Evolutionary conservation across 2,888 invertebrate species (phyloP), one percentile per base, ranked within the genome.

Genomic region (Acrocyrtus sp.): DNA sequence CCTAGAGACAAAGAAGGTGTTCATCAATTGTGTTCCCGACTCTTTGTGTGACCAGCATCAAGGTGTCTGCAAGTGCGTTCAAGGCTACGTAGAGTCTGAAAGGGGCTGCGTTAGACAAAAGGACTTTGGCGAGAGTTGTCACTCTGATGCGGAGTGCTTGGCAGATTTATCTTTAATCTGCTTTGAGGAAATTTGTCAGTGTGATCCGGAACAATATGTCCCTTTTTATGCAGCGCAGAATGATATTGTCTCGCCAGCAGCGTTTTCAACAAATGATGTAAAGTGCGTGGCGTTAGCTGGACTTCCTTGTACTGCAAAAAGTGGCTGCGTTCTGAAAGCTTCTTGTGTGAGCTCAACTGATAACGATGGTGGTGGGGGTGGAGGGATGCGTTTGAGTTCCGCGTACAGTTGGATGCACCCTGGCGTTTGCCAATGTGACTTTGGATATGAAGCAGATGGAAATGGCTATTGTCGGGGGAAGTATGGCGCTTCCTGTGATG

Each of bases 121-220:
- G 26, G 26, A 47, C 8, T 68, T 34, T 27, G 68, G 68, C 3
- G 60, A 68, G 24, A 3, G 53, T 6, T 68, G 68, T 45, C 68
- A 68, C 45, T 68, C 68, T 3, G 58, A 68, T 26, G 24, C 60
- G 6, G 68, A 68, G 17, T 68, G 68, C n/a, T 26, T 58, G 19
- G 29, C 53, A 4, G 68, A 68, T n/a, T 45, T 60, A 24, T 58
- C 67, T 1, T 22, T 68, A 21, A 53, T 45, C 8, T 68, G 68
- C 34, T 68, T 68, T 34, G 60, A 68, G 22, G 68, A 68, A 45
- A 43, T 51, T 29, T 68, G 68, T 19, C 68, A 68, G 29, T 68
- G 68, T 34, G 68, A 68, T 19, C 54, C 68, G 5, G 43, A 68
- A 12, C 51, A 60, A 2, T 54, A 43, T 34, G 39, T 17, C 5